Conservation (phyloP, 2,888 invertebrate species). For the Tuta absoluta region DNA sequence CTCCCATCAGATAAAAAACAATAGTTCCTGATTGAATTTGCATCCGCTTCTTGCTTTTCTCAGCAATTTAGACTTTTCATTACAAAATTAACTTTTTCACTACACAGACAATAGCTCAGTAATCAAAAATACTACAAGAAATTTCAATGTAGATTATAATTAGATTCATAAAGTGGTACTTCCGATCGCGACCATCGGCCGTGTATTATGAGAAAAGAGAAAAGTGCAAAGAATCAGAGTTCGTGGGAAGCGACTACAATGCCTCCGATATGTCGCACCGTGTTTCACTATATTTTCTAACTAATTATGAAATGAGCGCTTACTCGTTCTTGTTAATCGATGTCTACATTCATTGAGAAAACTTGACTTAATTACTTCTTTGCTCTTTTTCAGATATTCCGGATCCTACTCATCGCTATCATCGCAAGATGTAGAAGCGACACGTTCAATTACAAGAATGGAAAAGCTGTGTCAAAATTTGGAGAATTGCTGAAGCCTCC, state of each 20-base stretch:
- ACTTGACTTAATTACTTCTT: constrained; percentile 12
- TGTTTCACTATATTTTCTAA: constrained; percentile 76
- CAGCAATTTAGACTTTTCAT: not conserved
- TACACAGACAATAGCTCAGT: constrained; percentile 8
- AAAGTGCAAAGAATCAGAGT: constrained; percentile 73
- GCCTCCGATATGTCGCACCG: constrained; percentile 64
- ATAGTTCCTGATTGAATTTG: not conserved
- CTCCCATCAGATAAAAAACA: not conserved
- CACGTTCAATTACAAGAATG: constrained; percentile 47
- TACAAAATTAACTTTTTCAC: constrained; percentile 1
- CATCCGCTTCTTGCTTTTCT: not conserved
- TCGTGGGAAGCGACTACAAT: constrained; percentile 72
- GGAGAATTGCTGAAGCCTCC: constrained; percentile 72
- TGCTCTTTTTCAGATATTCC: constrained; percentile 62
- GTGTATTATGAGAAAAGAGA: constrained; percentile 76
- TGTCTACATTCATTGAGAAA: constrained; percentile 21
- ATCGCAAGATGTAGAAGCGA: constrained; percentile 59
- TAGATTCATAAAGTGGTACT: constrained; percentile 56
- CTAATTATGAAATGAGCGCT: constrained; percentile 58
- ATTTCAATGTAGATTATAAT: constrained; percentile 47
- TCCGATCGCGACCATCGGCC: constrained; percentile 64
- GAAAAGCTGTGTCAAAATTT: constrained; percentile 57
- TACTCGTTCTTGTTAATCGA: constrained; percentile 31
- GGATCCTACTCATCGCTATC: constrained; percentile 56
- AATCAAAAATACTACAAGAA: constrained; percentile 29